Conservation (phyloP, 30 jellyfish, hydroid and myxozoan genomes). For the Chironex yamaguchii region DNA sequence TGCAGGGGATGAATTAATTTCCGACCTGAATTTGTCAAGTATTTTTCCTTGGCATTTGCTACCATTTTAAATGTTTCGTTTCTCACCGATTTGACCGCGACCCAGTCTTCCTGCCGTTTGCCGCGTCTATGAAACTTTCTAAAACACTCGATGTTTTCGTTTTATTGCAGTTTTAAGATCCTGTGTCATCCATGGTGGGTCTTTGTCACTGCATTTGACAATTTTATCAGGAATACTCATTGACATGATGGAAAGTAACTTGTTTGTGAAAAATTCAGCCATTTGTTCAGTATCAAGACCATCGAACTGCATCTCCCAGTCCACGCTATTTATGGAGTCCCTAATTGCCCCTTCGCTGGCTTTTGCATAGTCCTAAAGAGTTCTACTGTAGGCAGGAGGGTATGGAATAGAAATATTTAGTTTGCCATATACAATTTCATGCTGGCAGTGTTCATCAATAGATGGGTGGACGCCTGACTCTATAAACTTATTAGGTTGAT, state of each 20-base stretch:
- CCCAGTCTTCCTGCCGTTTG: conserved; percentile 61
- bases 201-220: conserved; percentile 58
- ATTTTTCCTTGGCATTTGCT: conserved; percentile 25
- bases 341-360: conserved; percentile 7
- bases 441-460: conserved; percentile 53
- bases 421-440: conserved; percentile 24
- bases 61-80: conserved; percentile 28
- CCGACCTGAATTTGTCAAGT: conserved; percentile 27
- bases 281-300: conserved; percentile 7
- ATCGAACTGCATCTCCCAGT: neutral
- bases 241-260: conserved; percentile 1
- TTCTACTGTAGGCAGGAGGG: conserved; percentile 25
- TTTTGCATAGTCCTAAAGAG: conserved; percentile 29
- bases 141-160: conserved; percentile 51
- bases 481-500: conserved; percentile 50
- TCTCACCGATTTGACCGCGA: conserved; percentile 28
- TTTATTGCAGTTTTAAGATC: conserved; percentile 59
- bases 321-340: conserved; percentile 3
- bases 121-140: conserved; percentile 52
- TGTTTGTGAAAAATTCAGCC: conserved; percentile 32
- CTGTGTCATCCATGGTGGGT: conserved; percentile 67
- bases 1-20: conserved; percentile 16
- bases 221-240: conserved; percentile 31
- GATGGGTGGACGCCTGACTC: conserved; percentile 62
- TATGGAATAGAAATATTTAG: conserved; percentile 19